These are phyloP conservation scores for Gymnoscopelus microlampas DNA, from an alignment of 2,797 vertebrate species.

Conservation along the genomic window DNA sequence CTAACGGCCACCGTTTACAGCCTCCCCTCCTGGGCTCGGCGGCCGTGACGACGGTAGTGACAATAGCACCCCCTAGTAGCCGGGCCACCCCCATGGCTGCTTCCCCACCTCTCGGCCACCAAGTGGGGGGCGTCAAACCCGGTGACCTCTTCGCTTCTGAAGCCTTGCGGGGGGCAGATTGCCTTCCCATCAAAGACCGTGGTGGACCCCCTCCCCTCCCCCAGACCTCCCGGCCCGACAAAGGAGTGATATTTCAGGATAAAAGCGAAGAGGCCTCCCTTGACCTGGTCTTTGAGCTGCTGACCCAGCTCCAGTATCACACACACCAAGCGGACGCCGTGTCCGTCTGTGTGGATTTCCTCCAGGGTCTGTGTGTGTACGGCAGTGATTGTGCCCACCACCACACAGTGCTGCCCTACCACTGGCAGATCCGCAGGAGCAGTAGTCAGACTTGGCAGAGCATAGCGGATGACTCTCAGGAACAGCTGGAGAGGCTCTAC, in stretches of 20 bases:
- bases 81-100: constrained; percentile 65
- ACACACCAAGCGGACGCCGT: constrained; percentile 93
- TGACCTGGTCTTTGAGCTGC: constrained; percentile 95
- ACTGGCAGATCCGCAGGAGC: constrained; percentile 94
- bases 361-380: constrained; percentile 91
- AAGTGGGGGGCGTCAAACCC: constrained; percentile 84
- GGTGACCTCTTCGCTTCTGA: constrained; percentile 84
- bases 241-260: constrained; percentile 90
- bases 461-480: constrained; percentile 94
- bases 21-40: constrained; percentile 58
- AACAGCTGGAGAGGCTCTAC: constrained; percentile 98
- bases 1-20: constrained; percentile 72
- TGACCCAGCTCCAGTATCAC: constrained; percentile 98
- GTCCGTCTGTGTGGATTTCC: constrained; percentile 96
- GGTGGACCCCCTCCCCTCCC: constrained; percentile 54
- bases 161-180: constrained; percentile 78
- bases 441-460: constrained; percentile 92
- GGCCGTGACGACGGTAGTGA: constrained; percentile 56
- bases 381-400: constrained; percentile 94
- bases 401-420: constrained; percentile 95
- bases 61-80: constrained; percentile 53
- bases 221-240: constrained; percentile 70
- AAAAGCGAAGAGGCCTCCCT: constrained; percentile 98
- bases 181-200: constrained; percentile 83
- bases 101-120: constrained; percentile 75